Conservation (phyloP, 2,888 invertebrate species). For the Hemistola chrysoprasaria region DNA sequence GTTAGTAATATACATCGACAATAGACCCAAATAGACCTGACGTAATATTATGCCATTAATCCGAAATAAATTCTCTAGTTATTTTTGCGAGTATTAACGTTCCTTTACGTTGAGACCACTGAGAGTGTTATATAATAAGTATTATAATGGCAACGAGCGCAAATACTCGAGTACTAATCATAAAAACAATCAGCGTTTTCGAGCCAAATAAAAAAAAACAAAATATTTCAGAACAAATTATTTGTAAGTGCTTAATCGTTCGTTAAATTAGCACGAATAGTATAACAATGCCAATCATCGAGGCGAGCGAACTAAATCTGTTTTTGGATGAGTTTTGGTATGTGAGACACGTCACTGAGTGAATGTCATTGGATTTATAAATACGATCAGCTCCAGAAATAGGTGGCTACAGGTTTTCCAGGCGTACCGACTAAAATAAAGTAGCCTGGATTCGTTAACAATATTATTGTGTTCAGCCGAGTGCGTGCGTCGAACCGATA, state of each 20-base stretch:
- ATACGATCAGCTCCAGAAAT: slow-evolving; percentile 83
- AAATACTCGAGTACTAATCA: no score
- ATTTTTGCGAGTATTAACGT: no score
- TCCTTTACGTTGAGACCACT: no score
- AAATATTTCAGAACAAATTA: slow-evolving; percentile 21
- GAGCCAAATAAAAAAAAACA: slow-evolving; percentile 7
- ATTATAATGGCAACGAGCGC: no score
- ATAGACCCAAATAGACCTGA: no score
- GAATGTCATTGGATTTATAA: slow-evolving; percentile 83
- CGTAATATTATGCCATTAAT: no score
- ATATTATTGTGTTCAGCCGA: slow-evolving; percentile 74
- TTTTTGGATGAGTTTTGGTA: slow-evolving; percentile 82
- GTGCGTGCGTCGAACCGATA: slow-evolving; percentile 53
- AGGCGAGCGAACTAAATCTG: slow-evolving; percentile 75
- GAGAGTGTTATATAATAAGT: no score
- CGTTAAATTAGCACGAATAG: slow-evolving; percentile 58
- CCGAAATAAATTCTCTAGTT: no score
- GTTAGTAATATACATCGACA: no score
- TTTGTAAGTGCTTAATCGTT: slow-evolving; percentile 1
- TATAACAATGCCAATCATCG: slow-evolving; percentile 75
- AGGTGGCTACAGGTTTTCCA: slow-evolving; percentile 83
- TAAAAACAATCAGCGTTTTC: no score
- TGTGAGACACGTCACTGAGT: slow-evolving; percentile 77
- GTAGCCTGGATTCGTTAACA: slow-evolving; percentile 81
- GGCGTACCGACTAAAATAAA: slow-evolving; percentile 82